Evolutionary conservation across 2,888 invertebrate genomes (phyloP).

Genomic region (Thumatha senex): DNA sequence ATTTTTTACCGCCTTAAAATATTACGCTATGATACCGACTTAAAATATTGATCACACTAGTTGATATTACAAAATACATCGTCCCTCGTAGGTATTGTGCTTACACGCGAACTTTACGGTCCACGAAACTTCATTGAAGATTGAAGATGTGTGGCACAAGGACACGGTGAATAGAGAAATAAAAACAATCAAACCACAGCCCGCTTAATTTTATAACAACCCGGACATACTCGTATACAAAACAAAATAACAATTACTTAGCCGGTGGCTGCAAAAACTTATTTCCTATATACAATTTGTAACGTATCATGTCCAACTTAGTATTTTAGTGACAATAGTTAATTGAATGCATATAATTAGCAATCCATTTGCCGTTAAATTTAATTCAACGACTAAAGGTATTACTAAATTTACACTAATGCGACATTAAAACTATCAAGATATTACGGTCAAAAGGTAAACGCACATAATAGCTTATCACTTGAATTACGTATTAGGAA

Average conservation of each 20-base stretch:
- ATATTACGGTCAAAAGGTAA: constrained; percentile 22
- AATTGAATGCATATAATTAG: constrained; percentile 4
- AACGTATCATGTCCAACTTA: not conserved
- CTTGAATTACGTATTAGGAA: constrained; percentile 52
- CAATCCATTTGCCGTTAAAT: constrained; percentile 11
- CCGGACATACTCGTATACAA: constrained; percentile 37
- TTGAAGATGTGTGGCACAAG: constrained; percentile 63
- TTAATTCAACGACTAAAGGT: not conserved
- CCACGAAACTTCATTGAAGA: constrained; percentile 59
- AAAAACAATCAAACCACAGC: constrained; percentile 45
- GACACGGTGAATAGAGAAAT: constrained; percentile 51
- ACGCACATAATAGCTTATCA: constrained; percentile 23
- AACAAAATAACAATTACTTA: constrained; percentile 37
- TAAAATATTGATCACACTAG: not conserved
- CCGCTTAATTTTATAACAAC: constrained; percentile 42
- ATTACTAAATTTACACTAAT: constrained; percentile 9
- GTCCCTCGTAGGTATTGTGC: constrained; percentile 14
- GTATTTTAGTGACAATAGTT: constrained; percentile 7
- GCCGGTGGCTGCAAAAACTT: constrained; percentile 28
- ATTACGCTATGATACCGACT: constrained; percentile 19
- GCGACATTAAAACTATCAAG: constrained; percentile 19
- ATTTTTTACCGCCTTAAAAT: constrained; percentile 20
- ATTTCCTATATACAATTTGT: constrained; percentile 30
- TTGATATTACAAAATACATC: no score
- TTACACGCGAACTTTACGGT: constrained; percentile 65